Evolutionary conservation across 2,888 invertebrate genomes (phyloP).

Genomic region (Oscheius myriophilus): DNA sequence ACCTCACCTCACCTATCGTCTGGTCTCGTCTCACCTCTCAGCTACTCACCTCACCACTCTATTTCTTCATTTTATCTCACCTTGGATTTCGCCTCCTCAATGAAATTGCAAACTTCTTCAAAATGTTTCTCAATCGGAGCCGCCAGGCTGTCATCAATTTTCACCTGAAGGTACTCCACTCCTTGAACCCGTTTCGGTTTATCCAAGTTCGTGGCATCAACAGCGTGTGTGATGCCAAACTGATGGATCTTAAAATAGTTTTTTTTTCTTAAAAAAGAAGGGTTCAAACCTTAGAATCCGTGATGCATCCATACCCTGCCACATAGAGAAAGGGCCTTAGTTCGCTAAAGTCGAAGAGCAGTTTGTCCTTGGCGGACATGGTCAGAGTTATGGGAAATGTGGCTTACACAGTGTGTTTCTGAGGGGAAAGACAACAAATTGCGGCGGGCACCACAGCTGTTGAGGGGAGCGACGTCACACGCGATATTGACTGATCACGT

Average conservation of each 20-base stretch:
- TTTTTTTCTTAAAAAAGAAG: background rate
- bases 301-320: slow-evolving; percentile 59
- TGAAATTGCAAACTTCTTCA: slow-evolving; percentile 44
- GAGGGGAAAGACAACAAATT: no score
- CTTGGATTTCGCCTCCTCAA: slow-evolving; percentile 51
- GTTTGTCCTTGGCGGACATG: slow-evolving; percentile 2
- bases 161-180: slow-evolving; percentile 39
- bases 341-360: slow-evolving; percentile 39
- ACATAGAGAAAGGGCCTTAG: slow-evolving; percentile 50
- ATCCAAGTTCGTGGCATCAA: slow-evolving; percentile 64
- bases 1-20: no score
- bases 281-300: slow-evolving; percentile 39
- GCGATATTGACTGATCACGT: no score
- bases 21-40: no score
- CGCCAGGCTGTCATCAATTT: slow-evolving; percentile 45
- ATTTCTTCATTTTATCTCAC: no score
- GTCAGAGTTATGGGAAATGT: background rate
- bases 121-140: slow-evolving; percentile 49
- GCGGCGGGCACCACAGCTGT: no score
- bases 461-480: no score
- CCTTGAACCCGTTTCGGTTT: slow-evolving; percentile 32
- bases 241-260: slow-evolving; percentile 44
- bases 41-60: no score
- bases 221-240: slow-evolving; percentile 63
- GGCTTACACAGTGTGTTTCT: no score